Evolutionary conservation across 1,140 invertebrate species (phyloP).

Genomic region (Heliconius congener): DNA sequence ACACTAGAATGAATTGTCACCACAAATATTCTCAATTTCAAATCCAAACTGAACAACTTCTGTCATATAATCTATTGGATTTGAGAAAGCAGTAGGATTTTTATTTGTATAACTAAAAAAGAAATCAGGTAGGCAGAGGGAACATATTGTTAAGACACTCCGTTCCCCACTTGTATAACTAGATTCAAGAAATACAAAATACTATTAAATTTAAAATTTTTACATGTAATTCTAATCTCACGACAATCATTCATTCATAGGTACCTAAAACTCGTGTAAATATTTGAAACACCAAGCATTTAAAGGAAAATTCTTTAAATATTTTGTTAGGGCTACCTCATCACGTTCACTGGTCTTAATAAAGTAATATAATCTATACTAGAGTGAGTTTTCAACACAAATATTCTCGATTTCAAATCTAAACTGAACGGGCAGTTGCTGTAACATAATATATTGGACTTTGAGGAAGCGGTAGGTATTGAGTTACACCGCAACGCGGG

Average conservation of each 20-base stretch:
- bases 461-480: slow-evolving; percentile 44
- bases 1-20: not conserved
- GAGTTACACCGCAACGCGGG: slow-evolving; percentile 26
- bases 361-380: slow-evolving; percentile 3
- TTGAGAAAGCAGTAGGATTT: slow-evolving; percentile 40
- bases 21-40: not conserved
- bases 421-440: slow-evolving; percentile 1
- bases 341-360: not conserved
- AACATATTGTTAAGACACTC: too few species aligned
- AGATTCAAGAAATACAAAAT: too few species aligned
- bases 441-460: slow-evolving; percentile 36
- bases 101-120: too few species aligned
- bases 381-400: slow-evolving; percentile 10
- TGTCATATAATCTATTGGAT: slow-evolving; percentile 32
- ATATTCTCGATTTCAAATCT: slow-evolving; percentile 9
- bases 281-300: too few species aligned
- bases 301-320: not conserved
- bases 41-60: not conserved
- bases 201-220: too few species aligned
- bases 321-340: not conserved
- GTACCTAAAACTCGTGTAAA: too few species aligned
- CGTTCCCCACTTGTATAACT: too few species aligned
- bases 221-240: too few species aligned
- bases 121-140: too few species aligned
- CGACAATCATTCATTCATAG: too few species aligned